Conservation (phyloP, 2,888 invertebrate species). For the Drosophila peninsularis region DNA sequence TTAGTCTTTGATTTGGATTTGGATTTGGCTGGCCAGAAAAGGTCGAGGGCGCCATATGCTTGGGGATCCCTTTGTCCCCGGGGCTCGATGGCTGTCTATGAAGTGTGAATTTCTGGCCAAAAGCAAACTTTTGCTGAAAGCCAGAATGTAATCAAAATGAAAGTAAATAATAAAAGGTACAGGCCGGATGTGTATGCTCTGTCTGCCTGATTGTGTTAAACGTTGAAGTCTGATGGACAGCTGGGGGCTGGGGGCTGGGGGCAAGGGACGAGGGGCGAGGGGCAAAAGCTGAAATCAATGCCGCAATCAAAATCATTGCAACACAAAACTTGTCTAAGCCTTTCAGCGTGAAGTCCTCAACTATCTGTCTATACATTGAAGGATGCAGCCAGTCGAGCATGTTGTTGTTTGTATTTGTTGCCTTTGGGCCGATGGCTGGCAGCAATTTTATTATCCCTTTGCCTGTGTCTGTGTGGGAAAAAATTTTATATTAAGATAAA, state of each 20-base stretch:
- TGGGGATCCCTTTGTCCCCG: conserved; percentile 32
- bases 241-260: neutral
- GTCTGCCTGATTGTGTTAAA: conserved; percentile 67
- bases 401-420: conserved; percentile 71
- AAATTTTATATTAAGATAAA: conserved; percentile 68
- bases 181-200: conserved; percentile 7
- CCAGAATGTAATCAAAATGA: conserved; percentile 76
- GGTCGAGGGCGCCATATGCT: conserved; percentile 28
- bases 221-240: conserved; percentile 56
- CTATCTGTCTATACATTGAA: conserved; percentile 52
- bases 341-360: conserved; percentile 53
- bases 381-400: conserved; percentile 58
- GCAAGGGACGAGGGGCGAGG: too few species aligned
- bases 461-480: conserved; percentile 54
- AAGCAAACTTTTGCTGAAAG: conserved; percentile 46
- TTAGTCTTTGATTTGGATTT: conserved; percentile 69
- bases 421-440: conserved; percentile 55
- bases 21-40: conserved; percentile 58
- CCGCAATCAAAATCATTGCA: conserved; percentile 71
- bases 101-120: conserved; percentile 67
- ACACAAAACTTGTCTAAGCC: conserved; percentile 64
- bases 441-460: conserved; percentile 78
- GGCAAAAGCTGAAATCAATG: conserved; percentile 68
- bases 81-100: conserved; percentile 48
- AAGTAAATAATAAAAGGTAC: conserved; percentile 69